Percentiles rank a stretch among this genome's conserved stretches.
Conservation (phyloP, 2,113 vertebrate genomes). For the Hippotragus niger region DNA sequence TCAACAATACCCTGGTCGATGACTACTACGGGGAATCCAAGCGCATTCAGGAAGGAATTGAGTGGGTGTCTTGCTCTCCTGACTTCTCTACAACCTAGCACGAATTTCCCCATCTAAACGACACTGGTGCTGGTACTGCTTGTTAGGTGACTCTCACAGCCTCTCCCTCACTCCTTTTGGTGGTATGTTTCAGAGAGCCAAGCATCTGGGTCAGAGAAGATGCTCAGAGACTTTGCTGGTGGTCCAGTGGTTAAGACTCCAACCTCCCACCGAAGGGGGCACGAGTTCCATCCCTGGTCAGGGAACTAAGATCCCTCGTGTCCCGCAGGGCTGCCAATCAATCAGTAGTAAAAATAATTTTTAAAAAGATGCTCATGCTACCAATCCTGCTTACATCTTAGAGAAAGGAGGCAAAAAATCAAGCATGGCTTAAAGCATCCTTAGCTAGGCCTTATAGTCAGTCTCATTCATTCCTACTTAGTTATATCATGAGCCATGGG, state of each 20-base stretch:
- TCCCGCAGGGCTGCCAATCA: background rate
- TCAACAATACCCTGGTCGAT: slow-evolving; percentile 49
- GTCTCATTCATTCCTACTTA: background rate
- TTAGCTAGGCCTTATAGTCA: background rate
- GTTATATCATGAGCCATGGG: background rate
- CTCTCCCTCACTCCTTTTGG: too few relatives aligned
- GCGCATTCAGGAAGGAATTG: slow-evolving; percentile 58
- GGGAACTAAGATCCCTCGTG: background rate
- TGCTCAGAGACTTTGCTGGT: background rate
- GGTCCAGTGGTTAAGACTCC: background rate
- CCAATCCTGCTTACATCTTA: rapidly evolving
- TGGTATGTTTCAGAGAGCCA: background rate
- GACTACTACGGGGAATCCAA: background rate
- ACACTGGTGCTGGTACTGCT: background rate
- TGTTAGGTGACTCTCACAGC: background rate
- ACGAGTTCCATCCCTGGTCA: background rate
- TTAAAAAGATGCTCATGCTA: background rate
- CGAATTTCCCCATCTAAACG: background rate
- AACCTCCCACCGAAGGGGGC: background rate
- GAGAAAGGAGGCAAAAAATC: background rate
- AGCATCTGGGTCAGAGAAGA: background rate
- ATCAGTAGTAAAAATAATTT: background rate
- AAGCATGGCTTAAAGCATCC: background rate
- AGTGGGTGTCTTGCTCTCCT: slow-evolving; percentile 46
- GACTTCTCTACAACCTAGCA: background rate